Conservation (phyloP, 2,888 invertebrate species). For the Leptinotarsa juncta region DNA sequence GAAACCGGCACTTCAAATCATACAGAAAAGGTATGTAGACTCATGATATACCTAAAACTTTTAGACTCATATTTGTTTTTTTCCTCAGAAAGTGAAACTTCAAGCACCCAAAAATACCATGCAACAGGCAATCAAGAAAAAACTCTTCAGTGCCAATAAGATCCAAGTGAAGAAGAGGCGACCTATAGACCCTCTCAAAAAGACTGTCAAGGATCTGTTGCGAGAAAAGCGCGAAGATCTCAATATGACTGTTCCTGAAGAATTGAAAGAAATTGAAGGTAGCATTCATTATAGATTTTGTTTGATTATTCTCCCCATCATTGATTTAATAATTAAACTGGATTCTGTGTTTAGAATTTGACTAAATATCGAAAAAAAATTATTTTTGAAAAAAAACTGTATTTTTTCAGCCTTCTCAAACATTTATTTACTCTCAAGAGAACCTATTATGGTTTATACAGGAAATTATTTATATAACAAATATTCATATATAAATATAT, state of each 20-base stretch:
- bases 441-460: no score
- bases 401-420: not conserved
- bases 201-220: slow-evolving; percentile 62
- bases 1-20: slow-evolving; percentile 52
- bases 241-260: slow-evolving; percentile 60
- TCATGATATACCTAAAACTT: not conserved
- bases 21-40: slow-evolving; percentile 45
- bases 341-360: not conserved
- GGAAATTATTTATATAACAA: no score
- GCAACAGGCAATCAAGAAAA: slow-evolving; percentile 62
- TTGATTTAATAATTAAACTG: not conserved
- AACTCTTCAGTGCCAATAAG: slow-evolving; percentile 60
- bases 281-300: not conserved
- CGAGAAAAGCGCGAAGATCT: slow-evolving; percentile 64
- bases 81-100: slow-evolving; percentile 63
- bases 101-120: slow-evolving; percentile 61
- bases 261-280: slow-evolving; percentile 38
- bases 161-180: slow-evolving; percentile 57
- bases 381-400: no score
- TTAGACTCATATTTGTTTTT: slow-evolving; percentile 41
- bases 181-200: slow-evolving; percentile 51
- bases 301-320: not conserved
- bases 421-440: no score
- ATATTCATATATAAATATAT: no score
- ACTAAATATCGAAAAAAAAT: no score